Evolutionary conservation across 2,797 vertebrate species (phyloP), one percentile per base, ranked within the genome.

Genomic region (Tenualosa thibaudeaui): DNA sequence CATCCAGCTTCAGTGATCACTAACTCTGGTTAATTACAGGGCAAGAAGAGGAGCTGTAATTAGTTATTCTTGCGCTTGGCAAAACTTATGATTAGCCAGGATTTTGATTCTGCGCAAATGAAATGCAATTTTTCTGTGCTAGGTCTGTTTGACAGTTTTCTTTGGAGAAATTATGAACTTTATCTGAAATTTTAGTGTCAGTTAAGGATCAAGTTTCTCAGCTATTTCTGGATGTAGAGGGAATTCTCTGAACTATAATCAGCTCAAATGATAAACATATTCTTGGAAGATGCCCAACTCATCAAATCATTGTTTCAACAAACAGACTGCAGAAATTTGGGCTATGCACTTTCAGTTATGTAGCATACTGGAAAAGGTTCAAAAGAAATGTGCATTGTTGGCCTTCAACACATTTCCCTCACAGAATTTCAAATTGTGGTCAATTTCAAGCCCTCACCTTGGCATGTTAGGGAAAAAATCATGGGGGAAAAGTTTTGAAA

Each of bases 281-380:
- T 71, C 87, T 88, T 92, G 89, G 90, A 90, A 82, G 81, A 15
- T 22, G 75, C 88, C 87, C 89, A 84, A 90, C 90, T 91, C 85
- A 89, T 93, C 89, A 90, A 89, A 89, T 88, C 81, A 89, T 83
- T 92, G 89, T 85, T 87, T 86, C 86, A 83, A 82, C 87, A 89
- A 93, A 93, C 92, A 93, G 94, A 93, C 62, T 87, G 83, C 92
- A 91, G 92, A 94, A 93, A 91, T 6, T 10, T 2, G n/a, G 89
- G 86, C 88, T 88, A 13, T 86, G 81, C 85, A 85, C 92, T 89
- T 87, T 88, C 86, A 89, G 86, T 89, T 86, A 87, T 88, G 82
- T 81, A 90, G 89, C 90, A 84, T 83, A 85, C 17, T 87, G 81
- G 17, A 81, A 85, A 86, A 58, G 84, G 82, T 88, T 88, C 71